Percentiles rank a stretch among this genome's conserved stretches.
phyloP scores from a whole-genome alignment of 2,113 vertebrate genomes.

The Rhinogobius similis region DNA sequence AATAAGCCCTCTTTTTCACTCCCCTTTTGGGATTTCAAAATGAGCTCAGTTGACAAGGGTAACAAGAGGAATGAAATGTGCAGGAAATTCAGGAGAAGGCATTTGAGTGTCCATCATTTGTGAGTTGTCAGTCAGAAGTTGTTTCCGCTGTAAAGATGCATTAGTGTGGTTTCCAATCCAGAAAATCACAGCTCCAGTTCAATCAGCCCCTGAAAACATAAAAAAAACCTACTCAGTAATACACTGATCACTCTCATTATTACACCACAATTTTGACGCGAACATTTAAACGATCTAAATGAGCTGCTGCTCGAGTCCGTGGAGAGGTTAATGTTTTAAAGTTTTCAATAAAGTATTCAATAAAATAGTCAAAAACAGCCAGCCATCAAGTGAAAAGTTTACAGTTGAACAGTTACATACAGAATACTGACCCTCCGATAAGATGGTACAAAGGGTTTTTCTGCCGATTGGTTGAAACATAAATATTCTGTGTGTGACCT shows the following conservation, averaged over 20 bases:
- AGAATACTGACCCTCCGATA: too few species aligned
- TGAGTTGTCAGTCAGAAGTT: slow-evolving; percentile 21
- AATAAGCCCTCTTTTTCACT: slow-evolving; percentile 20
- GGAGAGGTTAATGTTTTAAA: too few species aligned
- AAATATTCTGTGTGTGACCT: too few species aligned
- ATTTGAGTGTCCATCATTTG: neutral
- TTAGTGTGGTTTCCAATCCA: slow-evolving; percentile 2
- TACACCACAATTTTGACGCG: too few species aligned
- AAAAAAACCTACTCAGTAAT: slow-evolving; percentile 37
- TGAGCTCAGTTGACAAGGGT: slow-evolving; percentile 17
- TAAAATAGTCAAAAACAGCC: too few species aligned
- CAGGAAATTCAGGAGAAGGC: neutral
- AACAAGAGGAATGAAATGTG: slow-evolving; percentile 37
- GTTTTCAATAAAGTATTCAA: too few species aligned
- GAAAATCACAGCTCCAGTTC: slow-evolving; percentile 23
- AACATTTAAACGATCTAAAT: too few species aligned
- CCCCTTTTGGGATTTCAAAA: slow-evolving; percentile 20
- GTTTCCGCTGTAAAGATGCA: slow-evolving; percentile 6
- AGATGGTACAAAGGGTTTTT: too few species aligned
- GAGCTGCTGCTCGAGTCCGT: too few species aligned
- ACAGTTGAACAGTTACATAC: too few species aligned
- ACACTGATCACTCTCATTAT: neutral
- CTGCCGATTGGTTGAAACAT: too few species aligned
- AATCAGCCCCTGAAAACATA: slow-evolving; percentile 57
- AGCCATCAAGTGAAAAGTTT: too few species aligned